phyloP scores from a whole-genome alignment of 2,888 invertebrate species.

The Trissonchulus latispiculum region DNA sequence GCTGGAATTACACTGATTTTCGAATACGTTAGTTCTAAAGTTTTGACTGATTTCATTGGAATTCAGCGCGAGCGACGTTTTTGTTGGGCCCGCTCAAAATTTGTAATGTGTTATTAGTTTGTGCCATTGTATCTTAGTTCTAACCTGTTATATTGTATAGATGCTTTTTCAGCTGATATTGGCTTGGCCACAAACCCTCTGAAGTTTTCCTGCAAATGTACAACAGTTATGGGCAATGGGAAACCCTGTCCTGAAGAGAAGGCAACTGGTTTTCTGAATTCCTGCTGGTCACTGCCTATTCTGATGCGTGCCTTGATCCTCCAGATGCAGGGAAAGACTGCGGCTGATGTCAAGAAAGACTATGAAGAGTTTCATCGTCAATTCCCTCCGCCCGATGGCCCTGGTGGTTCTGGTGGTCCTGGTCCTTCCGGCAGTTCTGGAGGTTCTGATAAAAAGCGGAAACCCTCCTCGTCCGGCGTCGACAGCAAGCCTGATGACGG shows the following conservation, averaged over 20 bases:
- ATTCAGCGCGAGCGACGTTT: too few relatives aligned
- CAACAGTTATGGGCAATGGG: too few relatives aligned
- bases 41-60: too few relatives aligned
- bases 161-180: not conserved
- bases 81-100: too few relatives aligned
- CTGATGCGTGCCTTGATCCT: not conserved
- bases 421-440: not conserved
- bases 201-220: not conserved
- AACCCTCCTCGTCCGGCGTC: too few relatives aligned
- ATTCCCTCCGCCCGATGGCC: not conserved
- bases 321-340: not conserved
- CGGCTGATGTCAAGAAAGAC: not conserved
- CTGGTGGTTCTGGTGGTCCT: not conserved
- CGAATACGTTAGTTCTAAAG: too few relatives aligned
- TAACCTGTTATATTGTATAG: too few relatives aligned
- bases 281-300: not conserved
- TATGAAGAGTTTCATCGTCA: not conserved
- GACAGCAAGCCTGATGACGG: not conserved
- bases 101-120: too few relatives aligned
- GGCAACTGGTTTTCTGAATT: not conserved
- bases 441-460: too few relatives aligned
- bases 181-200: not conserved
- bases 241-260: not conserved
- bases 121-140: too few relatives aligned
- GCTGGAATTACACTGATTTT: too few relatives aligned